Evolutionary conservation across 2,888 invertebrate species (phyloP).

Genomic region (Meliscaeva auricollis): DNA sequence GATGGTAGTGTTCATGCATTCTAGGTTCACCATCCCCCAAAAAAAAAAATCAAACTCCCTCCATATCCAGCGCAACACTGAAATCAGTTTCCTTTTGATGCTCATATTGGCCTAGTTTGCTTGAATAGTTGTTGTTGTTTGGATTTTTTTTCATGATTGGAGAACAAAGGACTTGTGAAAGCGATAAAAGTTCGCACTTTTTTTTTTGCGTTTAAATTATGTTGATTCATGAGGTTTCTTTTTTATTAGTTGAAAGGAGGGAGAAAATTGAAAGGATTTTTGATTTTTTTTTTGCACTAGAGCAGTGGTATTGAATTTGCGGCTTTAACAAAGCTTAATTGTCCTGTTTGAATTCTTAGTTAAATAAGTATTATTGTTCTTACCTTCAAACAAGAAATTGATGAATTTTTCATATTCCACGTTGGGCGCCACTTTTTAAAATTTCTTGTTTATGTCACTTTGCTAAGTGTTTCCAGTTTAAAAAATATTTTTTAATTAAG

Average conservation of each 20-base stretch:
- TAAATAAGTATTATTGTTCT: too few species aligned
- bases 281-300: neutral
- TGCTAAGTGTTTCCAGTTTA: too few species aligned
- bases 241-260: neutral
- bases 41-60: too few species aligned
- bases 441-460: too few species aligned
- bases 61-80: neutral
- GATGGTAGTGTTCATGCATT: slow-evolving; percentile 36
- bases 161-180: slow-evolving; percentile 21
- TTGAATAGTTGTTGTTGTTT: slow-evolving; percentile 37
- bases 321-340: too few species aligned
- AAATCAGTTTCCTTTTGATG: slow-evolving; percentile 21
- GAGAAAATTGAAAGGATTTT: neutral
- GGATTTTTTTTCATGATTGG: neutral
- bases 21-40: too few species aligned
- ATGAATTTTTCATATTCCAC: too few species aligned
- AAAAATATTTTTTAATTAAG: too few species aligned
- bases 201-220: neutral
- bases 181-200: slow-evolving; percentile 21
- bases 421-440: too few species aligned
- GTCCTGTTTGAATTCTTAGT: too few species aligned
- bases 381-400: too few species aligned
- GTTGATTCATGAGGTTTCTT: slow-evolving; percentile 2
- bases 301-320: too few species aligned
- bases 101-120: slow-evolving; percentile 48